These are phyloP conservation scores for Campaea margaritaria DNA, from an alignment of 2,888 invertebrate genomes.

Conservation along the genomic window DNA sequence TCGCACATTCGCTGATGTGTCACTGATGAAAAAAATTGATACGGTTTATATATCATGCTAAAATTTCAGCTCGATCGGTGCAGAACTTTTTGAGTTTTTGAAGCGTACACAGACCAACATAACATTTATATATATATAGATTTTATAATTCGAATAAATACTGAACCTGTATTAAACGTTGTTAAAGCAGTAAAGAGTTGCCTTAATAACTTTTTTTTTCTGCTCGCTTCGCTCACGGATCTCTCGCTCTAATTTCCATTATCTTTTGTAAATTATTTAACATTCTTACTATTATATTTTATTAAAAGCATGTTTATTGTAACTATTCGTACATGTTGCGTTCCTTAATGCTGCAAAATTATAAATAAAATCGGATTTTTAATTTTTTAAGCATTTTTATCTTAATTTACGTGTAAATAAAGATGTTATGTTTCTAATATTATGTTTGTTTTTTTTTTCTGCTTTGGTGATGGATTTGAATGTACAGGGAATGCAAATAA, in stretches of 20 bases:
- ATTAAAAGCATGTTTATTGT: conserved; percentile 18
- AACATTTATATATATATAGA: no score
- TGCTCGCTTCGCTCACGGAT: conserved; percentile 7
- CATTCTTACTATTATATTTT: conserved; percentile 14
- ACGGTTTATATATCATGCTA: no score
- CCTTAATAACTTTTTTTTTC: not conserved
- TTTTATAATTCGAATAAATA: no score
- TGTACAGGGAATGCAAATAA: not conserved
- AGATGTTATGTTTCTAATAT: conserved; percentile 60
- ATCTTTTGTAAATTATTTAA: conserved; percentile 27
- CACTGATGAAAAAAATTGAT: no score
- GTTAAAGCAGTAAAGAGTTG: no score
- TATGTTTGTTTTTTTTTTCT: conserved; percentile 47
- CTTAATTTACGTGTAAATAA: conserved; percentile 62
- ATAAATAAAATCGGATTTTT: conserved; percentile 29
- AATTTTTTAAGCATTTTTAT: conserved; percentile 23
- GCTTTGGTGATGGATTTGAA: conserved; percentile 31
- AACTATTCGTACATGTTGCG: conserved; percentile 14
- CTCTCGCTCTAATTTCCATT: conserved; percentile 1
- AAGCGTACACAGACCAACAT: no score
- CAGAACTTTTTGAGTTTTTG: no score
- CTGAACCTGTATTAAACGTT: no score
- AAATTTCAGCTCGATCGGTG: no score
- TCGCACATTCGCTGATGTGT: no score
- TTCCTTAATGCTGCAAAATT: conserved; percentile 19